phyloP scores from a whole-genome alignment of 2,797 vertebrate species.

The Mico argentatus region DNA sequence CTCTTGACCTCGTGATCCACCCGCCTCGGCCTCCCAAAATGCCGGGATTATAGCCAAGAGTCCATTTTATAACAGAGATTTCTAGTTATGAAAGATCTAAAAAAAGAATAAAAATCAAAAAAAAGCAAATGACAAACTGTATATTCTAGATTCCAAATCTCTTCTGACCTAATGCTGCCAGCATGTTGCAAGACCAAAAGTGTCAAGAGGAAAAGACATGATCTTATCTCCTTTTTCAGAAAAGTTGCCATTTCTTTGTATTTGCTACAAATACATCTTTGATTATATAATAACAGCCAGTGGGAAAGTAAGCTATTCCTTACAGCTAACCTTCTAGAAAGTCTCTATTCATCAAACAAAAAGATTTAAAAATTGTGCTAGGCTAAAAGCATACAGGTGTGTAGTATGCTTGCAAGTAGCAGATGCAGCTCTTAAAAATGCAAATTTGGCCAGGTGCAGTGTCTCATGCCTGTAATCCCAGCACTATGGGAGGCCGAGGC shows the following conservation, averaged over 20 bases:
- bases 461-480: no score
- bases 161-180: neutral
- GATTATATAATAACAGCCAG: neutral
- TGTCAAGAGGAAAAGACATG: neutral
- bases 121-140: neutral
- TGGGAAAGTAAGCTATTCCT: neutral
- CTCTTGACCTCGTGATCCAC: no score
- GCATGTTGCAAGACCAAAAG: neutral
- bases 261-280: neutral
- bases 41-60: neutral
- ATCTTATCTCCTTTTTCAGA: neutral
- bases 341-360: neutral
- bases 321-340: neutral
- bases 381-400: neutral
- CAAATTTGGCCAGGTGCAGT: no score
- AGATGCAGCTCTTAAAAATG: neutral
- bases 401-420: neutral
- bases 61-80: neutral
- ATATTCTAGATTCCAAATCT: neutral
- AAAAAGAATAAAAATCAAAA: neutral
- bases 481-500: no score
- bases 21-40: no score
- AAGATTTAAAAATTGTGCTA: neutral
- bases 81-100: neutral
- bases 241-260: neutral